Evolutionary conservation across 53 echinoderm and acorn worm species (phyloP).

Genomic region (Holothuria leucospilota): DNA sequence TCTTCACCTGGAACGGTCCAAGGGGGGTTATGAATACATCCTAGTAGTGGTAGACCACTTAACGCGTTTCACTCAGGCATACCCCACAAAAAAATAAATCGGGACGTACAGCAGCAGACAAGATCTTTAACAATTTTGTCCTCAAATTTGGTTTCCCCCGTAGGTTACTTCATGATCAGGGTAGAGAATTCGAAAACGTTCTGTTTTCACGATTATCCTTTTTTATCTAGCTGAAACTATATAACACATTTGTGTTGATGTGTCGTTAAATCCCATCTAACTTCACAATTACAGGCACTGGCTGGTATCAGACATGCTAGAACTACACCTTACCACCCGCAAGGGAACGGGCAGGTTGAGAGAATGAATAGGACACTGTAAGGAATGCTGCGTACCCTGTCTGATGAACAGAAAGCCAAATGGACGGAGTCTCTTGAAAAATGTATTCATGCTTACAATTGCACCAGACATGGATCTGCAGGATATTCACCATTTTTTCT

Average conservation of each 20-base stretch:
- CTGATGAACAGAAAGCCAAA: background rate
- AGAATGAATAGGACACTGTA: conserved; percentile 14
- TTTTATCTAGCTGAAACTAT: no score
- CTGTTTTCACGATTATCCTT: no score
- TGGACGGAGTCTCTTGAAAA: conserved; percentile 14
- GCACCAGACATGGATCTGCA: no score
- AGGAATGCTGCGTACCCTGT: conserved; percentile 15
- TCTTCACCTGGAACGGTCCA: background rate
- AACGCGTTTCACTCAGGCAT: background rate
- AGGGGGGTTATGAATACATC: no score
- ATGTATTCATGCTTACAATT: conserved; percentile 12
- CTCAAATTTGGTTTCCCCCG: conserved; percentile 19
- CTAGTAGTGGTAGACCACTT: background rate
- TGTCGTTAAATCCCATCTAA: no score
- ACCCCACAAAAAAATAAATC: conserved; percentile 25
- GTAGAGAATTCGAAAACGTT: conserved; percentile 15
- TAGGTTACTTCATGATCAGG: conserved; percentile 20
- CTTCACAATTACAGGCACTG: background rate
- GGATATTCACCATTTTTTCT: no score
- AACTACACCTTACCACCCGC: conserved; percentile 36
- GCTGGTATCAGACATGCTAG: conserved; percentile 4
- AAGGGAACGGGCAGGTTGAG: conserved; percentile 36
- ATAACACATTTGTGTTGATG: no score
- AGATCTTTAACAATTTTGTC: conserved; percentile 26
- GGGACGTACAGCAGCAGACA: conserved; percentile 22